Conservation (phyloP, 2,113 vertebrate genomes). For the Ptilorrhoa leucosticta region DNA sequence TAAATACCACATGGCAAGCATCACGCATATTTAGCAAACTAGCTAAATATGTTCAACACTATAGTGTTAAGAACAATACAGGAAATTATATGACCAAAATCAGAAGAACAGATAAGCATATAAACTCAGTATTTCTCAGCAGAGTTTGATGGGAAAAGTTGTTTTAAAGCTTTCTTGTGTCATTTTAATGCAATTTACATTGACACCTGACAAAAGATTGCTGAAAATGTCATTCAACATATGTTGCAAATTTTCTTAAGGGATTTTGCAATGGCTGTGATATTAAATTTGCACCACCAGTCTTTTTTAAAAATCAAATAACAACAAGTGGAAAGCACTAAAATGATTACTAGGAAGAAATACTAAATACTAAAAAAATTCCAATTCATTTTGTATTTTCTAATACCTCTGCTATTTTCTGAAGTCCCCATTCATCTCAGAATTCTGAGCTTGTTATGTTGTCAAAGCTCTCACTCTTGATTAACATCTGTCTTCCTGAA, state of each 20-base stretch:
- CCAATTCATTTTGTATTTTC: conserved; percentile 3
- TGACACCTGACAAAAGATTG: not conserved
- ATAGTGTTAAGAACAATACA: not conserved
- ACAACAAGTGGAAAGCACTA: not conserved
- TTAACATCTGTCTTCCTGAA: conserved; percentile 7
- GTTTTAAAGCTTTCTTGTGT: not conserved
- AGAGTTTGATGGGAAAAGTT: not conserved
- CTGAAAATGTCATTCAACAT: not conserved
- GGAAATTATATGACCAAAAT: not conserved
- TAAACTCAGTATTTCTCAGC: not conserved
- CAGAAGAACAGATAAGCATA: not conserved
- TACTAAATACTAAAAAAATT: not conserved
- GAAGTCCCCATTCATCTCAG: not conserved
- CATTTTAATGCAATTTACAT: conserved; percentile 5
- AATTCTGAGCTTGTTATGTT: conserved; percentile 18
- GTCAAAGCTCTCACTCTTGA: conserved; percentile 35
- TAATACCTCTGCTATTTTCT: not conserved
- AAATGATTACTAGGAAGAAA: conserved; percentile 4
- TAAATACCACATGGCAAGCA: not conserved
- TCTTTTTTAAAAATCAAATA: not conserved
- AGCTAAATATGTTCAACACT: not conserved
- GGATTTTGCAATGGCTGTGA: not conserved
- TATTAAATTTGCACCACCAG: not conserved
- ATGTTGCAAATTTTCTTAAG: not conserved
- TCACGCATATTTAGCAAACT: not conserved